Evolutionary conservation across 2,888 invertebrate species (phyloP).

Genomic region (Stomorhina lunata): DNA sequence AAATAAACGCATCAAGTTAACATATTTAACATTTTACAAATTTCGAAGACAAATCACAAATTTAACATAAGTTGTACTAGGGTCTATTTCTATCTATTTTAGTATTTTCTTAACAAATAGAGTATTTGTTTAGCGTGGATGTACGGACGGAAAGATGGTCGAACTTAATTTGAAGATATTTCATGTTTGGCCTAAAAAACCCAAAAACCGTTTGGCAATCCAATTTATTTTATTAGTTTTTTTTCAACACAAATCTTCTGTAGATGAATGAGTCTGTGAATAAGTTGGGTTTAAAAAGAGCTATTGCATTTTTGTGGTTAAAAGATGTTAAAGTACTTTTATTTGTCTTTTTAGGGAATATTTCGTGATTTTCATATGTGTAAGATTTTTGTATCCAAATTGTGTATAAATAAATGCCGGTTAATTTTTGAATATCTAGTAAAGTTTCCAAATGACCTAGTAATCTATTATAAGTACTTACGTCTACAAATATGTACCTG

Average conservation of each 20-base stretch:
- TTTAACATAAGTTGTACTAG: too few relatives aligned
- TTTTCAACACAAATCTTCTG: not conserved
- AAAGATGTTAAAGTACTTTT: not conserved
- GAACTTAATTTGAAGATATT: not conserved
- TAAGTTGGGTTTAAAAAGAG: not conserved
- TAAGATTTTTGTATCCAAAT: not conserved
- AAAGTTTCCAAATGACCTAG: conserved; percentile 37
- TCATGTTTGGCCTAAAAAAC: conserved; percentile 42
- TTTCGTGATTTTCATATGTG: not conserved
- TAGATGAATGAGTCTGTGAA: not conserved
- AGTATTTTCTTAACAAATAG: conserved; percentile 30
- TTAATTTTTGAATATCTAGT: not conserved
- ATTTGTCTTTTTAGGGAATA: not conserved
- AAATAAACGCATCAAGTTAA: conserved; percentile 35
- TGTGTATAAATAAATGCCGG: not conserved
- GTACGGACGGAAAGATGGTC: too few relatives aligned
- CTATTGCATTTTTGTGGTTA: conserved; percentile 7
- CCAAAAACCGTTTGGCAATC: conserved; percentile 44
- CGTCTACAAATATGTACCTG: not conserved
- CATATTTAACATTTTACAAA: conserved; percentile 16
- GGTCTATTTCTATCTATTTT: not conserved
- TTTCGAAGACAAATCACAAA: not conserved
- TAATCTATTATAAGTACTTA: not conserved
- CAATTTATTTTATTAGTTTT: not conserved
- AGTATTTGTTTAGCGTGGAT: conserved; percentile 37